Conservation (phyloP, 2,888 invertebrate genomes). For the Agriopis leucophaearia region DNA sequence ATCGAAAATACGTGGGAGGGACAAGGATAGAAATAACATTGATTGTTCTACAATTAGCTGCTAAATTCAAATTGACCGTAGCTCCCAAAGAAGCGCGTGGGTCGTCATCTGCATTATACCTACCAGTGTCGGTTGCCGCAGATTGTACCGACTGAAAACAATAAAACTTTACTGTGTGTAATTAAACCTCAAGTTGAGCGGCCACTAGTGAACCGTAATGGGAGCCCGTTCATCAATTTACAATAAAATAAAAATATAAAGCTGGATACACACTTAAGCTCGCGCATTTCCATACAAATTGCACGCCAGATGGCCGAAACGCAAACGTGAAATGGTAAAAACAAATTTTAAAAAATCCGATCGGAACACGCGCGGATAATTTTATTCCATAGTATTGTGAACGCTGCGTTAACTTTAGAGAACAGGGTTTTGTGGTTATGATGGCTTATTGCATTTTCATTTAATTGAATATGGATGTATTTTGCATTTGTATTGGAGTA, state of each 20-base stretch:
- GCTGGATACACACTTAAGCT: constrained; percentile 37
- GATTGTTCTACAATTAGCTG: neutral
- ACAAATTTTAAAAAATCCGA: constrained; percentile 37
- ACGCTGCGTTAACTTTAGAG: constrained; percentile 20
- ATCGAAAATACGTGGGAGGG: neutral
- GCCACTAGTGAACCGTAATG: constrained; percentile 37
- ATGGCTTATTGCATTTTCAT: constrained; percentile 20
- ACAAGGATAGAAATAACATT: neutral
- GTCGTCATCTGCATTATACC: constrained; percentile 6
- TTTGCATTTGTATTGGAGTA: constrained; percentile 21
- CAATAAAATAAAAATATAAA: constrained; percentile 45
- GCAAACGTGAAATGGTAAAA: constrained; percentile 36
- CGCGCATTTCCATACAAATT: constrained; percentile 47
- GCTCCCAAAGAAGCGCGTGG: neutral
- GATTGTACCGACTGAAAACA: constrained; percentile 32
- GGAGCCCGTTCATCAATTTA: constrained; percentile 43
- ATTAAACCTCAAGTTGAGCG: constrained; percentile 43
- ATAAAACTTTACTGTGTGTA: constrained; percentile 42
- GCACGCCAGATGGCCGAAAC: constrained; percentile 38
- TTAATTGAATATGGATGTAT: constrained; percentile 2
- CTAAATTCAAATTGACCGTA: neutral
- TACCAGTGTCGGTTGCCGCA: constrained; percentile 29
- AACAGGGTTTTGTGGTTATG: neutral
- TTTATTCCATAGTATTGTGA: constrained; percentile 21
- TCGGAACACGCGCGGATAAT: constrained; percentile 14